phyloP scores from a whole-genome alignment of 35 echinoderm and acorn worm genomes.

The Ptychodera flava region DNA sequence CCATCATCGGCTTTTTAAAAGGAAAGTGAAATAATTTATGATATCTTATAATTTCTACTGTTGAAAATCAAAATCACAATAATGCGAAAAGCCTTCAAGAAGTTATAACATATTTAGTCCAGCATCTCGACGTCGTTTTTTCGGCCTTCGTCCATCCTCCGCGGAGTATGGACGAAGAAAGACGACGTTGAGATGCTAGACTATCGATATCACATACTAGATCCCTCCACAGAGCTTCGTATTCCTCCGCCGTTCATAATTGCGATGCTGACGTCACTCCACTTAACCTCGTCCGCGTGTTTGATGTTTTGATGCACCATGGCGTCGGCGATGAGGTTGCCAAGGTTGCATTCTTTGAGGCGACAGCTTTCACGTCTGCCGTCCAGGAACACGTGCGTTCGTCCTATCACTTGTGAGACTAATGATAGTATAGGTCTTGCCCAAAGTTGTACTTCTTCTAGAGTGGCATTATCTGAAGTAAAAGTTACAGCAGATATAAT shows the following conservation, averaged over 20 bases:
- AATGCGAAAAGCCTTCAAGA: no score
- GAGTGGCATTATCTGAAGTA: conserved; percentile 31
- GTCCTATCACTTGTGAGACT: conserved; percentile 3
- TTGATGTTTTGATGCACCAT: neutral
- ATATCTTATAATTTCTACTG: no score
- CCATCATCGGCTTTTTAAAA: no score
- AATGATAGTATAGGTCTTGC: conserved; percentile 1
- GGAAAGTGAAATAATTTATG: no score
- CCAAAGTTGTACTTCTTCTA: conserved; percentile 27
- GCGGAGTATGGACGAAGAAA: no score
- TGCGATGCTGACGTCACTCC: conserved; percentile 86
- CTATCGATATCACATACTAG: no score
- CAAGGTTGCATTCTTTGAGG: conserved; percentile 35
- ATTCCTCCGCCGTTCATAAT: conserved; percentile 77
- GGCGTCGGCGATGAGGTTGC: conserved; percentile 15
- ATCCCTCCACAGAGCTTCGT: conserved; percentile 22
- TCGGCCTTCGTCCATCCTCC: no score
- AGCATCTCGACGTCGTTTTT: no score
- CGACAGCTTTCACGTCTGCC: conserved; percentile 29
- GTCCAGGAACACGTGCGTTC: conserved; percentile 27
- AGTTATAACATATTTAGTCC: no score
- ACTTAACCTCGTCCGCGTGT: conserved; percentile 36
- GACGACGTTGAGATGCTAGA: no score
- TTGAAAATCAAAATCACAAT: no score
- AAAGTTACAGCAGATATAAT: no score